A percentile compares a stretch with the other conserved stretches of the same genome.
Evolutionary conservation across 2,888 invertebrate species (phyloP).

Genomic region (Tubulanus polymorphus): DNA sequence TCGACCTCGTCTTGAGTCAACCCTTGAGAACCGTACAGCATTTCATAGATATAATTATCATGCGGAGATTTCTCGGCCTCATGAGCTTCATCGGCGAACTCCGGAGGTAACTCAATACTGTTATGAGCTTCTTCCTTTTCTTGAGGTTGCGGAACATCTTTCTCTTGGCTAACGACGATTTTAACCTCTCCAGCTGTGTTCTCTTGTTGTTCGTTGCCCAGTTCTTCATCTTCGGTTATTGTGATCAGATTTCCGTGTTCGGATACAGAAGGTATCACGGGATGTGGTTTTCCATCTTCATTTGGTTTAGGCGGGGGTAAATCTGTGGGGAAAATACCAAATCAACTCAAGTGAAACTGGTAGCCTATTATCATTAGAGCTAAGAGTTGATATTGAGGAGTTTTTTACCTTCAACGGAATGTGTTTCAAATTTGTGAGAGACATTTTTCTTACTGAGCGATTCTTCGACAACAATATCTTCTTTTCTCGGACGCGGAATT

Average conservation of each 20-base stretch:
- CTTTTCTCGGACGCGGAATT: constrained; percentile 43
- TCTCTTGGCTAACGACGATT: constrained; percentile 5
- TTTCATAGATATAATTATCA: too few relatives aligned
- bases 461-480: constrained; percentile 42
- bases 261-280: constrained; percentile 16
- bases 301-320: constrained; percentile 10
- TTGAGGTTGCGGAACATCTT: background rate
- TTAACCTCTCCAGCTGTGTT: constrained; percentile 17
- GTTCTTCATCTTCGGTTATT: constrained; percentile 41
- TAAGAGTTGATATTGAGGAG: too few relatives aligned
- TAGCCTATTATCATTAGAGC: too few relatives aligned
- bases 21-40: too few relatives aligned
- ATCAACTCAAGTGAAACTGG: too few relatives aligned
- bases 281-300: background rate
- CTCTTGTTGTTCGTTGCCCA: constrained; percentile 21
- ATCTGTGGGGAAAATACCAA: too few relatives aligned
- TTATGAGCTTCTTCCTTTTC: too few relatives aligned
- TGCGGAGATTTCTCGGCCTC: constrained; percentile 24
- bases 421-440: too few relatives aligned
- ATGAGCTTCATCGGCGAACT: constrained; percentile 22
- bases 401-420: too few relatives aligned
- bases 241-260: constrained; percentile 31
- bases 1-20: constrained; percentile 36
- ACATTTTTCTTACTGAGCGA: too few relatives aligned
- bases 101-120: too few relatives aligned